These are phyloP conservation scores for Geophilus truncorum DNA, from an alignment of 2,888 invertebrate species.

Conservation along the genomic window DNA sequence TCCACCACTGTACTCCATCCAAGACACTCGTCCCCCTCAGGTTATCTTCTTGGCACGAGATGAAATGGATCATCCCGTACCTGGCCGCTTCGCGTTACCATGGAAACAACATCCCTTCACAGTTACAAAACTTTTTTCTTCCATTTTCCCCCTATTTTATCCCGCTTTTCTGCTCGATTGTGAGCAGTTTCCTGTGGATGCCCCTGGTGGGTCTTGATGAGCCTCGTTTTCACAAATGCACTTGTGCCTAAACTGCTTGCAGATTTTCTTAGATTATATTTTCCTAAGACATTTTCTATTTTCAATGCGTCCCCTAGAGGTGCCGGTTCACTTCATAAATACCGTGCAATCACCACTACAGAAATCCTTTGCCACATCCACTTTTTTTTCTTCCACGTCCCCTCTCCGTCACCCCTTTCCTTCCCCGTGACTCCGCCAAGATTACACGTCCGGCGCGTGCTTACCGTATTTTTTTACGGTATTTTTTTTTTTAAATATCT, in stretches of 20 bases:
- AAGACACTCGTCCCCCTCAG: background rate
- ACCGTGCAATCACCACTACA: background rate
- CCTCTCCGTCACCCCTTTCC: background rate
- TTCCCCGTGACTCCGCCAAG: background rate
- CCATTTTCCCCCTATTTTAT: background rate
- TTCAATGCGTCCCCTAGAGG: background rate
- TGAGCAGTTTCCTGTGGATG: background rate
- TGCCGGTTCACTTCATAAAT: background rate
- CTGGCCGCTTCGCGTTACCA: background rate
- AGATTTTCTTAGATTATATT: background rate
- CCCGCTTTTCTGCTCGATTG: background rate
- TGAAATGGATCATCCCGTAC: constrained; percentile 12
- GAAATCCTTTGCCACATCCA: background rate
- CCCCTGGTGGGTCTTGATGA: constrained; percentile 7
- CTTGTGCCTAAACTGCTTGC: background rate
- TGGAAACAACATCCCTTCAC: background rate
- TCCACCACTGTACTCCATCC: background rate
- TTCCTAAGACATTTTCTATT: background rate
- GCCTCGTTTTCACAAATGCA: constrained; percentile 8
- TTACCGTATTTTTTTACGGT: background rate
- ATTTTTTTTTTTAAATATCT: background rate
- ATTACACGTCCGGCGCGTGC: constrained; percentile 8
- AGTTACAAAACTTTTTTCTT: background rate
- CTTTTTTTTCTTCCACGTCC: background rate
- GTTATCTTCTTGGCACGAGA: background rate